Evolutionary conservation across 2,113 vertebrate species (phyloP).

Genomic region (Salvelinus fontinalis): DNA sequence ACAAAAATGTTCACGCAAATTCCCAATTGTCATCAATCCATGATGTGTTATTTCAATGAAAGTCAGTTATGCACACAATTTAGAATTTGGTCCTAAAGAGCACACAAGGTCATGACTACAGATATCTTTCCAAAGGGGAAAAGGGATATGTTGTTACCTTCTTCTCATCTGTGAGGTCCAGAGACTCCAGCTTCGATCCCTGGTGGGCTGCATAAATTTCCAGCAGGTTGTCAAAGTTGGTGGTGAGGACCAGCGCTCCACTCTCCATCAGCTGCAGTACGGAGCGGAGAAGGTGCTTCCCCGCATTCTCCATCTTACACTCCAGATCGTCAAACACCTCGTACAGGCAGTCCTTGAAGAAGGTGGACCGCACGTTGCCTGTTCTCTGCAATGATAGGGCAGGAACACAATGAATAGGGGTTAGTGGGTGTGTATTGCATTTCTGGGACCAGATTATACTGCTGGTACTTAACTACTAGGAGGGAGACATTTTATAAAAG

Average conservation of each 20-base stretch:
- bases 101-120: neutral
- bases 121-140: neutral
- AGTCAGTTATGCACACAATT: no score
- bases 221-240: conserved; percentile 94
- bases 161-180: conserved; percentile 95
- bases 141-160: conserved; percentile 74
- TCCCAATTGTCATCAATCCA: no score
- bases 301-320: conserved; percentile 93
- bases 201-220: conserved; percentile 92
- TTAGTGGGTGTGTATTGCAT: neutral
- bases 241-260: conserved; percentile 89
- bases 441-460: no score
- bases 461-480: no score
- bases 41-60: no score
- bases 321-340: conserved; percentile 95
- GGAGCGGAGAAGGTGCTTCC: conserved; percentile 89
- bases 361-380: conserved; percentile 90
- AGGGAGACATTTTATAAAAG: no score
- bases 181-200: conserved; percentile 89
- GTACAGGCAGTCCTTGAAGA: conserved; percentile 96
- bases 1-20: no score
- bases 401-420: neutral
- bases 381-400: conserved; percentile 76
- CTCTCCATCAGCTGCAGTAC: conserved; percentile 95
- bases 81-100: no score